A percentile compares a stretch with the other conserved stretches of the same genome.
phyloP scores from a whole-genome alignment of 2,888 invertebrate genomes.

The Mythimna vitellina region DNA sequence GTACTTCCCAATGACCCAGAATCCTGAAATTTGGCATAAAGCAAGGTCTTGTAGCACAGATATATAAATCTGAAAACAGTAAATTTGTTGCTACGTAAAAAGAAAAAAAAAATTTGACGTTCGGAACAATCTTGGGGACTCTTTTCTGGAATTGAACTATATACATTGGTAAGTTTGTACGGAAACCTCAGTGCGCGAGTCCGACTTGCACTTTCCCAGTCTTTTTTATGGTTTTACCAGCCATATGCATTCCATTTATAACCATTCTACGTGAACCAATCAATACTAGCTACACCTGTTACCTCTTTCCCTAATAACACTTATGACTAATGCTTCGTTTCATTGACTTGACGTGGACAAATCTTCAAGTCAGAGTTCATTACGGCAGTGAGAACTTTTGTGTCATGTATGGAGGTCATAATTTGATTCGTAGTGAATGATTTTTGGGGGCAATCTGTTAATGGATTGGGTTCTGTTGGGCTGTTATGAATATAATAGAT shows the following conservation, averaged over 20 bases:
- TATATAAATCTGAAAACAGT: no score
- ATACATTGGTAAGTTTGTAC: no score
- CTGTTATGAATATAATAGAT: background rate
- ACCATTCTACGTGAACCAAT: constrained; percentile 13
- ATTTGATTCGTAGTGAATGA: constrained; percentile 42
- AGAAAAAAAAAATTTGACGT: no score
- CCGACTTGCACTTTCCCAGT: background rate
- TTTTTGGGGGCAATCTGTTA: constrained; percentile 1
- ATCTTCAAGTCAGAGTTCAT: constrained; percentile 44
- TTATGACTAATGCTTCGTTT: constrained; percentile 44
- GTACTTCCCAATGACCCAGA: no score
- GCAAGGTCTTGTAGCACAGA: no score
- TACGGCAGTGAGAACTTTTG: constrained; percentile 5
- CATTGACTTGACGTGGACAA: constrained; percentile 46
- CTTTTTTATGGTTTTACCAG: no score
- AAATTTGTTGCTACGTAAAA: no score
- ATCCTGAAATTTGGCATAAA: no score
- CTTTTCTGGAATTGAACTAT: no score
- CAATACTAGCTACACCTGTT: constrained; percentile 27
- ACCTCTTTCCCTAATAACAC: constrained; percentile 21
- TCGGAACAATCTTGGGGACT: no score
- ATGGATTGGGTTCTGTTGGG: constrained; percentile 2
- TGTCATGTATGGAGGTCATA: constrained; percentile 18
- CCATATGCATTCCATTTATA: background rate
- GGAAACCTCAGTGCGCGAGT: no score